Percentiles rank a stretch among this genome's conserved stretches.
Conservation (phyloP, 2,113 vertebrate species). For the Triplophysa siluroides region DNA sequence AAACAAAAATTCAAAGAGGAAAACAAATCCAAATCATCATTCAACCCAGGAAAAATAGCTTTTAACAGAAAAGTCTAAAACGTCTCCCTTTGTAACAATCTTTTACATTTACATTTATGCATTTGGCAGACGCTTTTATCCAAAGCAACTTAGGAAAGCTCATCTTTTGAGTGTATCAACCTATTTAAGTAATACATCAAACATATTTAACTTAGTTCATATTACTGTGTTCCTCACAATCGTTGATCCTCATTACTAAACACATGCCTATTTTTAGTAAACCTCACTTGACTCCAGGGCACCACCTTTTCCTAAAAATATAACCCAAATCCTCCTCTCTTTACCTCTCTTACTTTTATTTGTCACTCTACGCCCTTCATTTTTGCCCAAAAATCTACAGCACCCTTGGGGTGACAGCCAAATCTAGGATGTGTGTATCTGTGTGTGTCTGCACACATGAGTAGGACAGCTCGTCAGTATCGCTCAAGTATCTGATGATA, state of each 20-base stretch:
- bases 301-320: constrained; percentile 45
- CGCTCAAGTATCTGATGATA: constrained; percentile 66
- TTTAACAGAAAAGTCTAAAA: too few relatives aligned
- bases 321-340: constrained; percentile 44
- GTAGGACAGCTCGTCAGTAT: constrained; percentile 46
- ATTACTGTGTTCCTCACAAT: background rate
- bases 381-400: constrained; percentile 58
- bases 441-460: constrained; percentile 50
- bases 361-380: constrained; percentile 54
- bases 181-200: background rate
- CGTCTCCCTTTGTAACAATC: too few relatives aligned
- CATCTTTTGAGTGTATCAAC: too few relatives aligned
- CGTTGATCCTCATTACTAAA: constrained; percentile 37
- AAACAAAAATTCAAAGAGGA: too few relatives aligned
- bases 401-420: constrained; percentile 62
- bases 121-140: too few relatives aligned
- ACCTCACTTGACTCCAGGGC: constrained; percentile 45
- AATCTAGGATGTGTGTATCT: constrained; percentile 40
- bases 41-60: too few relatives aligned
- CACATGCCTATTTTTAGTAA: constrained; percentile 46
- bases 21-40: background rate
- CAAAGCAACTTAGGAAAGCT: too few relatives aligned
- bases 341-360: constrained; percentile 42
- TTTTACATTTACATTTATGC: too few relatives aligned
- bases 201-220: constrained; percentile 2